Evolutionary conservation across 2,888 invertebrate species (phyloP).

Genomic region (Catonia carolina): DNA sequence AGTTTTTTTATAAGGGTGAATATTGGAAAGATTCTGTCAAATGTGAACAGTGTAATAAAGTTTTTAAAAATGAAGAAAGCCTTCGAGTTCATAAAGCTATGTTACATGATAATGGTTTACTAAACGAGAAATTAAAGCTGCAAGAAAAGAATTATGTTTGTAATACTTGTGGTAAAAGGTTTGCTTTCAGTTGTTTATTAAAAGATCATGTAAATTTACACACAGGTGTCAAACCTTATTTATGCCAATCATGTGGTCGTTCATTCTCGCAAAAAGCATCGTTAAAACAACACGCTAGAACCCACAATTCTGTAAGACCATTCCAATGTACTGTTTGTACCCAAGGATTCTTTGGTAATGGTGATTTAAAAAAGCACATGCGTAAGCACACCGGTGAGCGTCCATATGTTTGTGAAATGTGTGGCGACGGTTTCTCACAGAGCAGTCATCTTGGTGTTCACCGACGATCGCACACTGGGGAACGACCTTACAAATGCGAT

Average conservation of each 20-base stretch:
- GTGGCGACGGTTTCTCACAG: constrained; percentile 28
- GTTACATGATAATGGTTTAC: constrained; percentile 1
- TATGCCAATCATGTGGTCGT: constrained; percentile 26
- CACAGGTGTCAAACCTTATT: constrained; percentile 27
- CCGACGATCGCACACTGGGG: constrained; percentile 27
- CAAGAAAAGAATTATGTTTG: constrained; percentile 21
- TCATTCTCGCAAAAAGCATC: constrained; percentile 27
- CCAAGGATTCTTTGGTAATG: constrained; percentile 23
- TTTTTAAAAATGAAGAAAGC: constrained; percentile 4
- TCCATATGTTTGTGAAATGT: constrained; percentile 29
- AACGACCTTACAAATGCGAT: constrained; percentile 28
- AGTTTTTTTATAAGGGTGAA: background rate
- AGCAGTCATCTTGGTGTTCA: constrained; percentile 28
- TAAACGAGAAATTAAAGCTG: constrained; percentile 8
- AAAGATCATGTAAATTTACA: constrained; percentile 27
- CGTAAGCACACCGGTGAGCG: constrained; percentile 29
- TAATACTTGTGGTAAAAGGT: constrained; percentile 28
- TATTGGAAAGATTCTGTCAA: background rate
- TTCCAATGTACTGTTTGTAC: constrained; percentile 25
- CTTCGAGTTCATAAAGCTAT: constrained; percentile 2
- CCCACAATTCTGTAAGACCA: constrained; percentile 21
- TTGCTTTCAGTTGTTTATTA: constrained; percentile 26
- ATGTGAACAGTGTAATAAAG: constrained; percentile 13
- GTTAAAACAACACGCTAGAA: constrained; percentile 27
- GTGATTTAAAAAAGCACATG: constrained; percentile 28